Evolutionary conservation across 37 sponge, comb jelly and placozoan genomes (phyloP), one percentile per base, ranked within the genome.

Genomic region (Axinella damicornis): DNA sequence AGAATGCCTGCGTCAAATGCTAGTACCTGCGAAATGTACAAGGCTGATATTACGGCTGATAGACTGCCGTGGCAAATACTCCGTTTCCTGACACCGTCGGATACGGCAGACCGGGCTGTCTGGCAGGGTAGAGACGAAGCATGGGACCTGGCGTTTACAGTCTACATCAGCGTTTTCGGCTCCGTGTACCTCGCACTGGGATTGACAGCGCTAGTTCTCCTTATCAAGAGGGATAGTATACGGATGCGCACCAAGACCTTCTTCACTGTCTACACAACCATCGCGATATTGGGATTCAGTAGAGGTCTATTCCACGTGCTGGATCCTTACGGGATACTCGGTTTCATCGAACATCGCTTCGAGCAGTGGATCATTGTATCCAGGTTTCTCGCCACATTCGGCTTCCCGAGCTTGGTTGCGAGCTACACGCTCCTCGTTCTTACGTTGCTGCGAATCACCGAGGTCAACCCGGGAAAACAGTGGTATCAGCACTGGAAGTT

Each of bases 341-440:
- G 79, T n/a, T 67, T 40, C 28, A 81, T 82, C 11, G 2, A 21
- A 5, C n/a, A 62, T 0, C 6, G 24, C 11, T 74, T 74, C n/a
- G 73, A 67, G 5, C 53, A 17, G 13, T 89, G 89, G 77, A 40
- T 71, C 38, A 77, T 89, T 31, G 32, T 83, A 30, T 55, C 82
- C 28, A 32, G 91, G 1, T 4, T 90, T 5, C 31, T 79, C 1
- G 69, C 19, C 52, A 40, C 74, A 15, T 63, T 78, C 16, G 91
- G 91, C 6, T 90, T 85, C 37, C 91, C 91, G 11, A 85, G 91
- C 60, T 52, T 90, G 0, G 78, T 85, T 22, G 85, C 91, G 5
- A 68, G 69, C 68, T 85, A 69, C 57, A 84, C 85, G 0, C 71
- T 90, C 5, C 73, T 90, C 2, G 61, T 90, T 20, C 25, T 90